These are phyloP conservation scores for Scalopus aquaticus DNA, from an alignment of 2,113 vertebrate genomes.

Conservation along the genomic window DNA sequence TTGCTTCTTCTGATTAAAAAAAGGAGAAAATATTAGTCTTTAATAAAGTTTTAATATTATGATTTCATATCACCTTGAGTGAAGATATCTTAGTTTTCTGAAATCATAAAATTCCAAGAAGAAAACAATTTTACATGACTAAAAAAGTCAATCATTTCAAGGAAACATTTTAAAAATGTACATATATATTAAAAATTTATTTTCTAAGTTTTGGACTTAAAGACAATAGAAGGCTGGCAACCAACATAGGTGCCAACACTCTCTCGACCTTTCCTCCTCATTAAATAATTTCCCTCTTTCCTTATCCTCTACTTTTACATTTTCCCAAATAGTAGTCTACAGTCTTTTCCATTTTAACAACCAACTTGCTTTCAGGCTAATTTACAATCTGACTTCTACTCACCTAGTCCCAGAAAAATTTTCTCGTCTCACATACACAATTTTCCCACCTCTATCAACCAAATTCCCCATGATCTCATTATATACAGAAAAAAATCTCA, in stretches of 20 bases:
- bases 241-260: not conserved
- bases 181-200: not conserved
- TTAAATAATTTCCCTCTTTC: not conserved
- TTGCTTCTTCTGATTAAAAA: not conserved
- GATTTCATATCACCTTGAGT: not conserved
- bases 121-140: not conserved
- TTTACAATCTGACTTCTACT: not conserved
- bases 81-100: not conserved
- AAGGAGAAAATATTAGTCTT: no score
- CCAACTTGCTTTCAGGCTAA: not conserved
- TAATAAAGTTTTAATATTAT: not conserved
- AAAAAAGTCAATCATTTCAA: constrained; percentile 5
- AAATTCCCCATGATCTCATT: not conserved
- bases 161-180: not conserved
- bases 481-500: not conserved
- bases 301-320: not conserved
- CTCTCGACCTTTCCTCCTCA: not conserved
- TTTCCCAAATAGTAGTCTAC: not conserved
- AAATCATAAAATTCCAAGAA: not conserved
- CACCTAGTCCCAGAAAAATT: not conserved
- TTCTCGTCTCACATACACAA: not conserved
- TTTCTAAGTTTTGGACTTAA: not conserved
- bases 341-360: not conserved
- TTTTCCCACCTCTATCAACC: not conserved
- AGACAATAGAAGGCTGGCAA: not conserved